phyloP scores from a whole-genome alignment of 2,113 vertebrate genomes.

The Myodes glareolus region DNA sequence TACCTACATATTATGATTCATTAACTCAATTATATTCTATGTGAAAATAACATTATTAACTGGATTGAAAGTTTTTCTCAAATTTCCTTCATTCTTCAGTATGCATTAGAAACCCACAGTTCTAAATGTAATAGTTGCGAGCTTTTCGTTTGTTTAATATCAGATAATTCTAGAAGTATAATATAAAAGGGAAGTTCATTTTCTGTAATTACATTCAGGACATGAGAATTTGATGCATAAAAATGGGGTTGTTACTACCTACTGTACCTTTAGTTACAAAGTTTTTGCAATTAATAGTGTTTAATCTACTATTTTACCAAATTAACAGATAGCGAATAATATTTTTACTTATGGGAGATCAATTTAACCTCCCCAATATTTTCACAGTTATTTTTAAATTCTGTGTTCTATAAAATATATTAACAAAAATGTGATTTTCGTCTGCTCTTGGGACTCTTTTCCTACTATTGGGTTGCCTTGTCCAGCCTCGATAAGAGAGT shows the following conservation, averaged over 20 bases:
- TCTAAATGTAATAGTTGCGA: not conserved
- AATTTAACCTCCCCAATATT: not conserved
- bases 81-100: not conserved
- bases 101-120: not conserved
- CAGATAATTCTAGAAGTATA: not conserved
- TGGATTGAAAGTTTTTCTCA: not conserved
- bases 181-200: not conserved
- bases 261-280: not conserved
- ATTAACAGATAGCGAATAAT: slow-evolving; percentile 38
- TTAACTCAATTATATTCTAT: not conserved
- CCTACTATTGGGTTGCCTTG: not conserved
- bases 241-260: not conserved
- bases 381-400: not conserved
- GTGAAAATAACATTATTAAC: not conserved
- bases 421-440: not conserved
- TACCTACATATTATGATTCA: not conserved
- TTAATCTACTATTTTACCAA: not conserved
- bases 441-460: not conserved
- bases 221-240: not conserved
- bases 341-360: not conserved
- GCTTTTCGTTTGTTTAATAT: not conserved
- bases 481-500: not conserved
- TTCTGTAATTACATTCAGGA: not conserved
- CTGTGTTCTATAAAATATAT: not conserved
- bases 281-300: not conserved